A percentile compares a stretch with the other conserved stretches of the same genome.
Evolutionary conservation across 2,113 vertebrate species (phyloP).

Genomic region (Elaphurus davidianus): DNA sequence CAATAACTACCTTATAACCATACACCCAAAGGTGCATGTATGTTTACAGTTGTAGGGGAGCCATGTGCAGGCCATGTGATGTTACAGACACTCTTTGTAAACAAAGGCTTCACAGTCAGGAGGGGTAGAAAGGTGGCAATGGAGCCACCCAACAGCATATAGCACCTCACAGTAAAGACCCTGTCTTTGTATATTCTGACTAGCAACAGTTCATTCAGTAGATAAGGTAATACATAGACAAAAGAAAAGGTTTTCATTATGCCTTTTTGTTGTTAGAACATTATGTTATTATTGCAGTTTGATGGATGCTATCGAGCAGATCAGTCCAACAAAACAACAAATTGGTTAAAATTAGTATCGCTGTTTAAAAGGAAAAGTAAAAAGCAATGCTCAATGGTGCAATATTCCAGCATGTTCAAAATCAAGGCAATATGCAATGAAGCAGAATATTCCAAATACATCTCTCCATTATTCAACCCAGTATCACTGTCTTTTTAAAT

Average conservation of each 20-base stretch:
- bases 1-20: not conserved
- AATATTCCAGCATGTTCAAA: not conserved
- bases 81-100: not conserved
- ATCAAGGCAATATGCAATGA: not conserved
- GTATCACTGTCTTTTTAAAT: not conserved
- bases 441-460: not conserved
- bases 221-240: not conserved
- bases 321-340: constrained; percentile 2
- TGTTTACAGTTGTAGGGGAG: not conserved
- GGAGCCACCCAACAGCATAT: not conserved
- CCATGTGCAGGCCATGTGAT: not conserved
- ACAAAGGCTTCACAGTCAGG: not conserved
- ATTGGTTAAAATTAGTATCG: not conserved
- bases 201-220: not conserved
- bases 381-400: not conserved
- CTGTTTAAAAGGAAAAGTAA: not conserved
- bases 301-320: not conserved
- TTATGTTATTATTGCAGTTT: not conserved
- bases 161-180: not conserved
- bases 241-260: not conserved
- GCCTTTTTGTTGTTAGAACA: not conserved
- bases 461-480: not conserved
- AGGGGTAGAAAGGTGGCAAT: not conserved
- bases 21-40: not conserved
- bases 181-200: not conserved